Evolutionary conservation across 2,888 invertebrate species (phyloP), one percentile per base, ranked within the genome.

Genomic region (Drosophila leonis): DNA sequence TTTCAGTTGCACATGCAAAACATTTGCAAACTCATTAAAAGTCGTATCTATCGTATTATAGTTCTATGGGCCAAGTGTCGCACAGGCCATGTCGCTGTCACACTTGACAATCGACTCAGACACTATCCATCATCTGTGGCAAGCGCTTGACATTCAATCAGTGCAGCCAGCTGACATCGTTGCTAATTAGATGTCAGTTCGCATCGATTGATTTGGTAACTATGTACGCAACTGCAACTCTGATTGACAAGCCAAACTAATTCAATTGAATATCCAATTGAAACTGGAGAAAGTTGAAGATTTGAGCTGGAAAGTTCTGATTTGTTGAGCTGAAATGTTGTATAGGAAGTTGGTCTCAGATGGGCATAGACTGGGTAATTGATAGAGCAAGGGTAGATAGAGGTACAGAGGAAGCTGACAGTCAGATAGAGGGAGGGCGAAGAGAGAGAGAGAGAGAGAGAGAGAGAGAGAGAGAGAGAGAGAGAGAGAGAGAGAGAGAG

Each of bases 111-210:
- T 74, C 54, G 59, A 56, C 67, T 24, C 68, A 63, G 78, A 72
- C 78, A 78, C 78, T 76, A 69, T 65, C 65, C 73, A 80, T 73
- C 72, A 72, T 71, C 54, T 63, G 52, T 68, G 48, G 37, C 80
- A 64, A 75, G 65, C 44, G 65, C 35, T 63, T 76, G 83, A 65
- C 69, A 70, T 74, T 82, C 74, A 80, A 70, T 74, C 74, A 57
- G 27, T 71, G 56, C 72, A 66, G 54, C 59, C 64, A 64, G 33
- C 72, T 63, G 83, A 80, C 78, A 69, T 52, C 52, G 49, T 35
- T 65, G 72, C 85, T 78, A 82, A 82, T 82, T 82, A 74, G 80
- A 68, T 77, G 82, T 80, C 85, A 73, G 31, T 33, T 54, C 8
- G 31, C 56, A 64, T 55, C 51, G 56, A 59, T 66, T 66, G 67